These are phyloP conservation scores for Cathartes aura DNA, from an alignment of 2,113 vertebrate species.

Conservation along the genomic window DNA sequence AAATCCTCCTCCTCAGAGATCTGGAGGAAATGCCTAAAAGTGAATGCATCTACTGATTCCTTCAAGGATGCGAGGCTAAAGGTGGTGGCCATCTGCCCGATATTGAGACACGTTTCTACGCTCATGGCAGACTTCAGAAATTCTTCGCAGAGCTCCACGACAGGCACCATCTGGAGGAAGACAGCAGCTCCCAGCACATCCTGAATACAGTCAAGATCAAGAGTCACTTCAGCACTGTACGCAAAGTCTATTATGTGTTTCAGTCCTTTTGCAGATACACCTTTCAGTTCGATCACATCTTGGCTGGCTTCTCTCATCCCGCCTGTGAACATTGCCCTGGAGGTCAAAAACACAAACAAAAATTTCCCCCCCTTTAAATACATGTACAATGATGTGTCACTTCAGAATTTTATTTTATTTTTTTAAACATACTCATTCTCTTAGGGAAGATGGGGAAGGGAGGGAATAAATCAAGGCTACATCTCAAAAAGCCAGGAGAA, in stretches of 20 bases:
- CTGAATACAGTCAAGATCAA: constrained; percentile 96
- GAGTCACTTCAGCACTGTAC: constrained; percentile 93
- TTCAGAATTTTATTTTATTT: neutral
- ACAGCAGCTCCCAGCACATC: constrained; percentile 96
- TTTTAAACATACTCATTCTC: neutral
- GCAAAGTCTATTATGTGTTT: constrained; percentile 97
- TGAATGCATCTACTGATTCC: constrained; percentile 93
- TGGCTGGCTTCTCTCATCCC: constrained; percentile 96
- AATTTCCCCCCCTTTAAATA: neutral
- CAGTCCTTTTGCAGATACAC: constrained; percentile 90
- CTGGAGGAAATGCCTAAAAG: constrained; percentile 94
- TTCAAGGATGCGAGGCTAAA: constrained; percentile 94
- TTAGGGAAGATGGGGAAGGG: neutral
- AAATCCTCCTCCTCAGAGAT: constrained; percentile 96
- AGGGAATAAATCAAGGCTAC: neutral
- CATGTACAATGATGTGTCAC: neutral
- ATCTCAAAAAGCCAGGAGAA: neutral
- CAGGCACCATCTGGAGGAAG: constrained; percentile 96
- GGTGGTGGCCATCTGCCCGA: constrained; percentile 96
- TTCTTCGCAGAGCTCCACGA: constrained; percentile 96
- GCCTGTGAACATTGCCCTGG: constrained; percentile 97
- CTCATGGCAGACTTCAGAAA: constrained; percentile 98
- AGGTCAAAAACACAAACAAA: constrained; percentile 24
- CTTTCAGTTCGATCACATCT: constrained; percentile 91
- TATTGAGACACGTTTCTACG: constrained; percentile 95